phyloP scores from a whole-genome alignment of 2,888 invertebrate genomes.

The Epinotia ramella region DNA sequence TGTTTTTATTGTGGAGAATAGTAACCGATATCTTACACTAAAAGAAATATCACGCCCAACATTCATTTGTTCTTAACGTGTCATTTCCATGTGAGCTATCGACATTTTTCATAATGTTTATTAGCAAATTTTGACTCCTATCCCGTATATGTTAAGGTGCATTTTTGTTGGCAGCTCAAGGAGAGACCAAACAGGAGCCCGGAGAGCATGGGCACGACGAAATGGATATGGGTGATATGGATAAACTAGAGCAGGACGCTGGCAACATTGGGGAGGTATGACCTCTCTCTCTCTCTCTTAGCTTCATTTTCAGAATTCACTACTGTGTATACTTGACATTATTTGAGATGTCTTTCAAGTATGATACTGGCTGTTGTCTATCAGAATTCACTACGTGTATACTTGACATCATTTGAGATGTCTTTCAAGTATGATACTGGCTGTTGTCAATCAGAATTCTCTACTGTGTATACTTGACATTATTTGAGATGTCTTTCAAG shows the following conservation, averaged over 20 bases:
- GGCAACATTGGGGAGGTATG: conserved; percentile 81
- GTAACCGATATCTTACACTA: conserved; percentile 51
- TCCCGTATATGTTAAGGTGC: neutral
- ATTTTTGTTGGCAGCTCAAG: conserved; percentile 52
- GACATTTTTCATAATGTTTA: conserved; percentile 48
- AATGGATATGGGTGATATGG: conserved; percentile 83
- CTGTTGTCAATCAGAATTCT: no score
- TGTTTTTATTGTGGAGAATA: conserved; percentile 80
- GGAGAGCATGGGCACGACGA: conserved; percentile 75
- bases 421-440: no score
- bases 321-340: no score
- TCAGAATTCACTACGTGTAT: no score
- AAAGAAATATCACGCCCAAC: conserved; percentile 46
- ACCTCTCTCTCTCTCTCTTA: neutral
- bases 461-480: no score
- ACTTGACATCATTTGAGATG: no score
- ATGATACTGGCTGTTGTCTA: no score
- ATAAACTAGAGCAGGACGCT: conserved; percentile 80
- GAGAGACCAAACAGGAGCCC: conserved; percentile 69
- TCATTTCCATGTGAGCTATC: conserved; percentile 50
- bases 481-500: no score
- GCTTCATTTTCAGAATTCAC: no score
- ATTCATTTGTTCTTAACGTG: conserved; percentile 48
- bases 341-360: no score
- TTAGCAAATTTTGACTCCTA: neutral